Evolutionary conservation across 2,888 invertebrate genomes (phyloP).

Genomic region (Aphodius sticticus): DNA sequence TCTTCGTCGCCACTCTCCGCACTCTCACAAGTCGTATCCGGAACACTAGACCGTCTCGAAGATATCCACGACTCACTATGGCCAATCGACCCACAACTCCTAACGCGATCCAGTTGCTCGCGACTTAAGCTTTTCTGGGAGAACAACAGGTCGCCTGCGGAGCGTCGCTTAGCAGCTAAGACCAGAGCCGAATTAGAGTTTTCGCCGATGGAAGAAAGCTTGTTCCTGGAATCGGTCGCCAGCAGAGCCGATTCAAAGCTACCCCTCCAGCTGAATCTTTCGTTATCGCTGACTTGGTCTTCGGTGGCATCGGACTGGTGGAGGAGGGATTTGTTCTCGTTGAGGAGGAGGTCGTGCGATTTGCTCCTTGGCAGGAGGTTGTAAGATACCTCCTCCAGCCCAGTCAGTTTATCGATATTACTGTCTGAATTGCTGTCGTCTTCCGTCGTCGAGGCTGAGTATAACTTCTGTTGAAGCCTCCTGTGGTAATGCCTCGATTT

Average conservation of each 20-base stretch:
- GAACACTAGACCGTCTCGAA: constrained; percentile 65
- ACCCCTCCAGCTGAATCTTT: constrained; percentile 90
- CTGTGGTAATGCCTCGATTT: constrained; percentile 67
- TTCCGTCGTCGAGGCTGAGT: constrained; percentile 70
- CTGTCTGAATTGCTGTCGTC: constrained; percentile 77
- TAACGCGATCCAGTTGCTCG: constrained; percentile 75
- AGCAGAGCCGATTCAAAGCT: constrained; percentile 91
- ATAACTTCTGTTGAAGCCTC: constrained; percentile 65
- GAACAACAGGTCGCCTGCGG: constrained; percentile 84
- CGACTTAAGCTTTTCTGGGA: constrained; percentile 82
- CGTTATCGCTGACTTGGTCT: constrained; percentile 86
- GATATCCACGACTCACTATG: constrained; percentile 64
- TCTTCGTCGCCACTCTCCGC: constrained; percentile 63
- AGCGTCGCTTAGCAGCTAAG: constrained; percentile 79
- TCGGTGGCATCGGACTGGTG: constrained; percentile 64
- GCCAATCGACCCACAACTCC: constrained; percentile 84
- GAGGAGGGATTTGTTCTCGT: constrained; percentile 61
- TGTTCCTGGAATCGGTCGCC: constrained; percentile 86
- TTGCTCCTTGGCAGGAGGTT: constrained; percentile 77
- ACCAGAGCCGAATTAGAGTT: constrained; percentile 69
- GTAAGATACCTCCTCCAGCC: constrained; percentile 62
- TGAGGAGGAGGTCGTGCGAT: constrained; percentile 70
- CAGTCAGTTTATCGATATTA: constrained; percentile 56
- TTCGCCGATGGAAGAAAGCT: constrained; percentile 71
- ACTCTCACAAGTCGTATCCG: constrained; percentile 63